Evolutionary conservation across 2,888 invertebrate species (phyloP).

Genomic region (Copidosoma aretas): DNA sequence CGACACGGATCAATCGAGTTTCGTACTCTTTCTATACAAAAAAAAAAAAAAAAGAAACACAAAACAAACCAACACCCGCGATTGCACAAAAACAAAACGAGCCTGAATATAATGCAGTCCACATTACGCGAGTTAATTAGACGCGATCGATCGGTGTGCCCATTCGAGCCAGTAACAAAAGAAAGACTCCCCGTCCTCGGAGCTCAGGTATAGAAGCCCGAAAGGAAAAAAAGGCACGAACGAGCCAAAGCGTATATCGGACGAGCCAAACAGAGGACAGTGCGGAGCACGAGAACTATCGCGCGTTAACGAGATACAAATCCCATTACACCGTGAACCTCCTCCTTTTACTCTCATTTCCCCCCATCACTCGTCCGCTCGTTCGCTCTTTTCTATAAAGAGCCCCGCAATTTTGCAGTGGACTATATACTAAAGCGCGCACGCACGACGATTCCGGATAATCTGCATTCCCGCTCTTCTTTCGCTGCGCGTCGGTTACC

Average conservation of each 20-base stretch:
- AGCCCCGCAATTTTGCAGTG: too few species aligned
- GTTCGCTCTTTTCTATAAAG: background rate
- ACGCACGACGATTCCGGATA: too few species aligned
- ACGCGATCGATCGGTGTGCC: conserved; percentile 45
- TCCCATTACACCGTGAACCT: conserved; percentile 62
- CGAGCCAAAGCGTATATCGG: background rate
- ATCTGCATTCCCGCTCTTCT: background rate
- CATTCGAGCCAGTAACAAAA: conserved; percentile 13
- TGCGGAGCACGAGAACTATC: conserved; percentile 58
- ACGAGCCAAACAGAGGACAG: conserved; percentile 32
- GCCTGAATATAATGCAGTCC: conserved; percentile 42
- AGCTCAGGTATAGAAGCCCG: conserved; percentile 27
- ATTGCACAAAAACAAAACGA: background rate
- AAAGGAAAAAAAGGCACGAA: conserved; percentile 37
- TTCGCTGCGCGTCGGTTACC: conserved; percentile 26
- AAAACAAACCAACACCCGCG: background rate
- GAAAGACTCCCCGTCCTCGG: conserved; percentile 17
- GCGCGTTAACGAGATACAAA: conserved; percentile 64
- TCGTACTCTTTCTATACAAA: too few species aligned
- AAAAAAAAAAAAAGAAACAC: background rate
- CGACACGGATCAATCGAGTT: background rate
- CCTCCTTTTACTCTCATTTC: too few species aligned
- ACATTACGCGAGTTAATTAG: conserved; percentile 55
- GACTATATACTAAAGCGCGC: too few species aligned
- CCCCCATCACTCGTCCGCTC: too few species aligned